phyloP scores from a whole-genome alignment of 2,113 vertebrate genomes.

The Phocoena sinus region DNA sequence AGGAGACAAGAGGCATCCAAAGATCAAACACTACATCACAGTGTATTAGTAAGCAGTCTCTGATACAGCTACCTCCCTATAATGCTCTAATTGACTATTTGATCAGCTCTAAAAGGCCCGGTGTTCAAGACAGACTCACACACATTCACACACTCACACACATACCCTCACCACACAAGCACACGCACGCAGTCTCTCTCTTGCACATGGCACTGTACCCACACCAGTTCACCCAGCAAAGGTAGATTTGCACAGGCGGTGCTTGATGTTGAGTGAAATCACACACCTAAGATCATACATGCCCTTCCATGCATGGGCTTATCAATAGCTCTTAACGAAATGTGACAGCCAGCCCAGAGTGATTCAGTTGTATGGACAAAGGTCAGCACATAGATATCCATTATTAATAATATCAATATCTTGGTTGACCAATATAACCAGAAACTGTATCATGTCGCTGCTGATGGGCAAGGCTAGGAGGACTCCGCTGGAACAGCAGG shows the following conservation, averaged over 20 bases:
- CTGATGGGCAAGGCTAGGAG: conserved; percentile 68
- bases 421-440: conserved; percentile 81
- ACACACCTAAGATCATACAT: conserved; percentile 70
- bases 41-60: conserved; percentile 78
- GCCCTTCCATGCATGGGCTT: conserved; percentile 79
- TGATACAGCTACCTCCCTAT: conserved; percentile 78
- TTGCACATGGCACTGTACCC: neutral
- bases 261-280: conserved; percentile 73
- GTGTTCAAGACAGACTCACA: conserved; percentile 47
- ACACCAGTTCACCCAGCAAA: conserved; percentile 15
- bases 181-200: neutral
- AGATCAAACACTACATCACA: conserved; percentile 83
- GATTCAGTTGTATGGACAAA: conserved; percentile 79
- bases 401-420: conserved; percentile 83
- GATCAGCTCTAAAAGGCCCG: conserved; percentile 78
- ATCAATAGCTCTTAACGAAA: conserved; percentile 82
- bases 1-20: conserved; percentile 82
- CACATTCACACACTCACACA: neutral
- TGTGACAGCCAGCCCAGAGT: conserved; percentile 75
- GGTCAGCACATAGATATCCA: conserved; percentile 79
- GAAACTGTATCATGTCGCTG: conserved; percentile 74
- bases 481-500: conserved; percentile 71
- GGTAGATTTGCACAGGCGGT: conserved; percentile 60
- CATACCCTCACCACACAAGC: neutral
- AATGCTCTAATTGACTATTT: conserved; percentile 83